A percentile compares a stretch with the other conserved stretches of the same genome.
These are phyloP conservation scores for Pseudococcus viburni DNA, from an alignment of 2,888 invertebrate species.

Conservation along the genomic window DNA sequence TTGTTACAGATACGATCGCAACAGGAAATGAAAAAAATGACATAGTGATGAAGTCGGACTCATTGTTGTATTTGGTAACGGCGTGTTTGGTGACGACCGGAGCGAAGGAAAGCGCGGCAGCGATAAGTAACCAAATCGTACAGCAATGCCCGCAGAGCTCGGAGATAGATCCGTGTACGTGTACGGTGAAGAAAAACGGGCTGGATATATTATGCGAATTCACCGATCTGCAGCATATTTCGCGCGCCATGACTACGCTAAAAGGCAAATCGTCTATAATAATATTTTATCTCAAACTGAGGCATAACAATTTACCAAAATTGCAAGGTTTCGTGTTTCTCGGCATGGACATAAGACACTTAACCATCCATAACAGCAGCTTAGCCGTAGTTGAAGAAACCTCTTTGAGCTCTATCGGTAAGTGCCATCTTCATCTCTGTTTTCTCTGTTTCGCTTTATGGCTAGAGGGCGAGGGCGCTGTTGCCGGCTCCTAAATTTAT, in stretches of 20 bases:
- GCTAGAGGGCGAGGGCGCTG: not conserved
- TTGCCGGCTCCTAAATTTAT: not conserved
- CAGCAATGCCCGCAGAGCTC: constrained; percentile 79
- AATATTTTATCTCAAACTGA: constrained; percentile 89
- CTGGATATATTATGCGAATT: constrained; percentile 91
- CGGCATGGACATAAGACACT: constrained; percentile 88
- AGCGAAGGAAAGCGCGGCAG: constrained; percentile 45
- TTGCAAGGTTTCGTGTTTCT: constrained; percentile 89
- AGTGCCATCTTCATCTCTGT: constrained; percentile 70
- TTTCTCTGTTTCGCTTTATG: not conserved
- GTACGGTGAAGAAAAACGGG: constrained; percentile 89
- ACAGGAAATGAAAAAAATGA: constrained; percentile 61
- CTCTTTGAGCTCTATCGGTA: constrained; percentile 89
- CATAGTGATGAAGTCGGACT: constrained; percentile 62
- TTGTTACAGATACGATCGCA: constrained; percentile 38
- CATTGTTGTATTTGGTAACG: constrained; percentile 62
- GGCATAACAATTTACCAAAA: constrained; percentile 88
- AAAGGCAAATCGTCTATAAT: constrained; percentile 84
- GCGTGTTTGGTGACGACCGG: constrained; percentile 54
- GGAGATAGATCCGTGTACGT: constrained; percentile 86
- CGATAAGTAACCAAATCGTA: constrained; percentile 65
- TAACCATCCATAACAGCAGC: constrained; percentile 91
- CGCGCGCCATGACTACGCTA: constrained; percentile 83
- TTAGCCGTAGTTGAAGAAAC: constrained; percentile 89
- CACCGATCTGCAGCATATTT: constrained; percentile 85